Evolutionary conservation across 2,113 vertebrate genomes (phyloP).

Genomic region (Corvus cornix): DNA sequence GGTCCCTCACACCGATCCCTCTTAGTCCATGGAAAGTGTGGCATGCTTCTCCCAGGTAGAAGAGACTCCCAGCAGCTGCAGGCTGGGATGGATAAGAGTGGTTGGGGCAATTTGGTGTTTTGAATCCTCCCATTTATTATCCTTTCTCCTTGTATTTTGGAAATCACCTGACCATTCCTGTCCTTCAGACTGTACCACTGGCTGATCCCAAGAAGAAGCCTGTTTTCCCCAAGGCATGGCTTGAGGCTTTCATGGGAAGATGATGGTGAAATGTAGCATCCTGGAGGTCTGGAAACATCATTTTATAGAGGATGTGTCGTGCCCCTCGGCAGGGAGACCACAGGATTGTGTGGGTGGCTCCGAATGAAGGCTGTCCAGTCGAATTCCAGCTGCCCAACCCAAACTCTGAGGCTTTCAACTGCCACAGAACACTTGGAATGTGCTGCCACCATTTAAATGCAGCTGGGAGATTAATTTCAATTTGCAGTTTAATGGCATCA

Average conservation of each 20-base stretch:
- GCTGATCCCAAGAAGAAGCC: not conserved
- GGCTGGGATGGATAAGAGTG: not conserved
- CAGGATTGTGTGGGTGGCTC: not conserved
- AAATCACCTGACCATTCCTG: not conserved
- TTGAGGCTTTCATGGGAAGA: not conserved
- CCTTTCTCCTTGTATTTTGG: not conserved
- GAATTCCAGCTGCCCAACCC: not conserved
- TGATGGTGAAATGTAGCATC: not conserved
- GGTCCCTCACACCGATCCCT: not conserved
- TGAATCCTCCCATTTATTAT: not conserved
- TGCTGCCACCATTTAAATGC: fast-evolving
- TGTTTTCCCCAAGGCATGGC: no score
- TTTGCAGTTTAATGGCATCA: not conserved
- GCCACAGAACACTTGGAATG: not conserved
- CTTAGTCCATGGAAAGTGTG: fast-evolving
- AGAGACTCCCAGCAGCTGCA: not conserved
- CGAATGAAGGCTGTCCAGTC: not conserved
- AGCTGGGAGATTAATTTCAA: not conserved
- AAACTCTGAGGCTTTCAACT: not conserved
- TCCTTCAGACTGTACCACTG: not conserved
- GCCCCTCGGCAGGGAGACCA: not conserved
- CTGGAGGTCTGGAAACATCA: not conserved
- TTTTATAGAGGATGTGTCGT: not conserved
- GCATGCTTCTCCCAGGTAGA: not conserved
- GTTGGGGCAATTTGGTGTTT: not conserved